phyloP scores from a whole-genome alignment of 2,113 vertebrate species.

The Trematocara marginatum region DNA sequence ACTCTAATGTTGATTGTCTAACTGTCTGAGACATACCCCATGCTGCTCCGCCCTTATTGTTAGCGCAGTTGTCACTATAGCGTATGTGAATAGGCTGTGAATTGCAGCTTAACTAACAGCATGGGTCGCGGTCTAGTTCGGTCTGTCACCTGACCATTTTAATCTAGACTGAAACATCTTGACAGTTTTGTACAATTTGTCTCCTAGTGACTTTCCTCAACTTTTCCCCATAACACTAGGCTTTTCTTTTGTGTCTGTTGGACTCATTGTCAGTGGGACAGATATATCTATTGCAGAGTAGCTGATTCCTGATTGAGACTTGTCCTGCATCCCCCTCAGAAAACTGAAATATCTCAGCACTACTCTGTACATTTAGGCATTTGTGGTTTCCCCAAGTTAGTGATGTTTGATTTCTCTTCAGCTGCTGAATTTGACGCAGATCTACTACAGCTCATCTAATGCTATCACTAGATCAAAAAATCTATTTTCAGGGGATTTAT shows the following conservation, averaged over 20 bases:
- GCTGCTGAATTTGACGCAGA: neutral
- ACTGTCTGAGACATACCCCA: constrained; percentile 12
- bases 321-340: neutral
- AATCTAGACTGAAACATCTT: neutral
- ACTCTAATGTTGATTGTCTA: constrained; percentile 13
- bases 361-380: neutral
- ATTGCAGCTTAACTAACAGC: neutral
- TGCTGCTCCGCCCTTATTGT: neutral
- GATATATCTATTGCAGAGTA: neutral
- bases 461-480: neutral
- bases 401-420: neutral
- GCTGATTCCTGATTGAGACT: neutral
- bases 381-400: neutral
- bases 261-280: neutral
- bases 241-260: neutral
- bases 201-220: neutral
- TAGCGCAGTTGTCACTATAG: neutral
- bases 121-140: neutral
- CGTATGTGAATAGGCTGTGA: neutral
- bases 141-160: neutral
- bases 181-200: neutral
- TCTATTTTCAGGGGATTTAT: neutral
- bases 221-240: neutral
- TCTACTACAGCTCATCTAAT: neutral
- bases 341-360: neutral